Evolutionary conservation across 1,140 invertebrate species (phyloP), one percentile per base, ranked within the genome.

Genomic region (Mactra quadrangularis): DNA sequence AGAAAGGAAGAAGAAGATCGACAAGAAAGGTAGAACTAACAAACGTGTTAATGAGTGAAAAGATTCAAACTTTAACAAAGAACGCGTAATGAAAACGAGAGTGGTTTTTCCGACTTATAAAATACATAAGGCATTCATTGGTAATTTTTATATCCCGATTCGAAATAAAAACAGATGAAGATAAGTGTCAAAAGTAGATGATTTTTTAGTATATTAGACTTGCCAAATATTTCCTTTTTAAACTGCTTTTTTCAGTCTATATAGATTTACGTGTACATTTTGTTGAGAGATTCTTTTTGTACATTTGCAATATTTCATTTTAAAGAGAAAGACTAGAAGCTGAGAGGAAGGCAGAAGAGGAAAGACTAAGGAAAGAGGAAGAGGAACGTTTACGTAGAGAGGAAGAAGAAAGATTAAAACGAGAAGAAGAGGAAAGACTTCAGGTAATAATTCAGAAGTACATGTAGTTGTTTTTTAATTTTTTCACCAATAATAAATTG

Each of bases 381-480:
- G 9, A 9, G 6, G 19, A 22, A 19, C 27, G 45, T 9, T 9
- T 47, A 47, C 19, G 7, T 22, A 7, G 53, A 57, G 9, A 9
- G 3, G 17, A 1, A 66, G 17, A 17, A 66, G n/a, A 33, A 66
- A 17, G 29, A 35, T 50, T 38, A 17, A 7, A 74, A 52, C 25
- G 53, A n/a, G 70, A 74, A 53, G 70, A 55, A 50, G 70, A 74
- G 57, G 47, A 74, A 35, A 53, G 25, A n/a, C n/a, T n/a, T n/a
- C n/a, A n/a, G n/a, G n/a, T n/a, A n/a, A n/a, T n/a, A n/a, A n/a
- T n/a, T n/a, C n/a, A n/a, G n/a, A n/a, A n/a, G n/a, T n/a, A n/a
- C n/a, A n/a, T n/a, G n/a, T n/a, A n/a, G n/a, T n/a, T n/a, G n/a
- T n/a, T n/a, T n/a, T n/a, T n/a, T n/a, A n/a, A n/a, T n/a, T n/a